Evolutionary conservation across 2,113 vertebrate species (phyloP), one percentile per base, ranked within the genome.

Genomic region (Mus pahari): DNA sequence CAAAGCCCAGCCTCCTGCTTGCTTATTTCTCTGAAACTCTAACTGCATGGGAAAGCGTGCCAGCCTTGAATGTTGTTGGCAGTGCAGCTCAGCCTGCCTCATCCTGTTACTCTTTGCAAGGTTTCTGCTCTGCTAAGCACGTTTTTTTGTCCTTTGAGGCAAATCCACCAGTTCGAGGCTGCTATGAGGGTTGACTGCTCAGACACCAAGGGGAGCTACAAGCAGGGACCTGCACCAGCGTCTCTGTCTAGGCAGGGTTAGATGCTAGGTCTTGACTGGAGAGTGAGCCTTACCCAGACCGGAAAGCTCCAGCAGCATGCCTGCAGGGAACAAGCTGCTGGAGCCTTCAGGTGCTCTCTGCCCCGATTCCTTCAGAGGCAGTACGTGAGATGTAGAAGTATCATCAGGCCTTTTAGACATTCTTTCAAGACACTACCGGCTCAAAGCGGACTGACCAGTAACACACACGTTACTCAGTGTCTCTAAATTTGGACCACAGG

Each of bases 381-480:
- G 8, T 11, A 22, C 19, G 0, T 36, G 13, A 14, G 5, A 0
- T 84, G 1, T 75, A 31, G 74, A 58, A 50, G 71, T 19, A n/a
- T 39, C 7, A 0, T 20, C 48, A 0, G 48, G 70, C 45, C 53
- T 5, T 2, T 16, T 19, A 36, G 7, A 20, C n/a, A 17, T 1
- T 62, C 62, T 55, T 42, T 24, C 48, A 19, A 78, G 42, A 20
- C 14, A 12, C 17, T 7, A 50, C 50, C 50, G 24, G 50, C 50
- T 5, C 20, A 17, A 33, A 24, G 14, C 8, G 12, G 55, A 42
- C 74, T 53, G 45, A 39, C 48, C 12, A 1, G 39, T 42, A 74
- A 55, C n/a, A 62, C 60, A 9, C 4, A 1, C 31, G 68, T 97
- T 95, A 96, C 64, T 98, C 96, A 97, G 86, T 2, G 1, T 96